These are phyloP conservation scores for Plotosus lineatus DNA, from an alignment of 2,113 vertebrate genomes.

Conservation along the genomic window DNA sequence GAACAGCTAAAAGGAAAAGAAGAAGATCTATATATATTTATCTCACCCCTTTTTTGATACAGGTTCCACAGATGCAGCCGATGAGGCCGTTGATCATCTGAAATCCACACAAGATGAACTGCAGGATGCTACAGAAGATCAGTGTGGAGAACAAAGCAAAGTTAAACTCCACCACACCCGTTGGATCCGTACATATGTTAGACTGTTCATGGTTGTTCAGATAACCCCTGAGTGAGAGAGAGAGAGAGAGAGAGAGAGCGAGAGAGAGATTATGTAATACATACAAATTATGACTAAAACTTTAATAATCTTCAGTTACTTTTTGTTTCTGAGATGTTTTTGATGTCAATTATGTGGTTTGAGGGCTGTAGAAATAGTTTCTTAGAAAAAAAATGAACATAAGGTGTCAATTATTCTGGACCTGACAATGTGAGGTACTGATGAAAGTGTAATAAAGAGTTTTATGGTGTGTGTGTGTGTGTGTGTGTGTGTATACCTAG, in stretches of 20 bases:
- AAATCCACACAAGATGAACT: constrained; percentile 67
- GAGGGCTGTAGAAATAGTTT: too few relatives aligned
- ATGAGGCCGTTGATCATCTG: constrained; percentile 76
- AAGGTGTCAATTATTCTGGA: not conserved
- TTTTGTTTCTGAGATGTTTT: not conserved
- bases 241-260: not conserved
- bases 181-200: constrained; percentile 52
- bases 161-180: constrained; percentile 70
- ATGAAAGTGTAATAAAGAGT: not conserved
- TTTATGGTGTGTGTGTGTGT: not conserved
- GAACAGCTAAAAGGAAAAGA: too few relatives aligned
- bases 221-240: constrained; percentile 60
- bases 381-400: too few relatives aligned
- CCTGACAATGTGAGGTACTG: not conserved
- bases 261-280: not conserved
- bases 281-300: not conserved
- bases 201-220: constrained; percentile 54
- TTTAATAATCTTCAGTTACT: not conserved
- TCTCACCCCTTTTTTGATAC: constrained; percentile 62
- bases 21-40: too few relatives aligned
- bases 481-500: constrained; percentile 55
- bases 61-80: constrained; percentile 76
- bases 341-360: not conserved
- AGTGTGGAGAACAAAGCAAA: constrained; percentile 69
- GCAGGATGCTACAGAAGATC: constrained; percentile 59